These are phyloP conservation scores for Agriopis leucophaearia DNA, from an alignment of 2,888 invertebrate species.

Conservation along the genomic window DNA sequence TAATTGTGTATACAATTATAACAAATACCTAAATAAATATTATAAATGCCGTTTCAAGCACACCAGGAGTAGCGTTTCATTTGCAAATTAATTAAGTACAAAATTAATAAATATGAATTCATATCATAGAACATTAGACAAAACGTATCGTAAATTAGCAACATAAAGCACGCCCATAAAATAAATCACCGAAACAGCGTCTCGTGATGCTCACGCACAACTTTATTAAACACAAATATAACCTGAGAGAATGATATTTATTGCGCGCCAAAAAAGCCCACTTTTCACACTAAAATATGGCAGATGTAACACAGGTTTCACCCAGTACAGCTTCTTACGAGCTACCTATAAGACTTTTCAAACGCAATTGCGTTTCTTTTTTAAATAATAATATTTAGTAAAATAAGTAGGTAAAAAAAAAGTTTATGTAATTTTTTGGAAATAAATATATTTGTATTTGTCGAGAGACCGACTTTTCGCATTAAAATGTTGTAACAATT, in stretches of 20 bases:
- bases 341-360: too few species aligned
- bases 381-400: too few species aligned
- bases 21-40: too few species aligned
- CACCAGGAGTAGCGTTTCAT: neutral
- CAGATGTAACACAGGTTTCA: too few species aligned
- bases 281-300: neutral
- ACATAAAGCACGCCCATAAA: conserved; percentile 18
- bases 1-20: neutral
- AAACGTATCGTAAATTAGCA: neutral
- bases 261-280: neutral
- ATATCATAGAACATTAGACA: conserved; percentile 4
- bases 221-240: conserved; percentile 45
- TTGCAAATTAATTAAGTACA: conserved; percentile 4
- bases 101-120: neutral
- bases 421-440: too few species aligned
- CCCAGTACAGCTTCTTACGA: too few species aligned
- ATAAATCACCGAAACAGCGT: conserved; percentile 36
- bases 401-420: too few species aligned
- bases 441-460: too few species aligned
- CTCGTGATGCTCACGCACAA: conserved; percentile 41
- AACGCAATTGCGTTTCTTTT: too few species aligned
- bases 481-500: neutral
- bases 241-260: conserved; percentile 3
- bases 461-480: too few species aligned
- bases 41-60: too few species aligned